Evolutionary conservation across 2,888 invertebrate genomes (phyloP).

Genomic region (Phyllotreta striolata): DNA sequence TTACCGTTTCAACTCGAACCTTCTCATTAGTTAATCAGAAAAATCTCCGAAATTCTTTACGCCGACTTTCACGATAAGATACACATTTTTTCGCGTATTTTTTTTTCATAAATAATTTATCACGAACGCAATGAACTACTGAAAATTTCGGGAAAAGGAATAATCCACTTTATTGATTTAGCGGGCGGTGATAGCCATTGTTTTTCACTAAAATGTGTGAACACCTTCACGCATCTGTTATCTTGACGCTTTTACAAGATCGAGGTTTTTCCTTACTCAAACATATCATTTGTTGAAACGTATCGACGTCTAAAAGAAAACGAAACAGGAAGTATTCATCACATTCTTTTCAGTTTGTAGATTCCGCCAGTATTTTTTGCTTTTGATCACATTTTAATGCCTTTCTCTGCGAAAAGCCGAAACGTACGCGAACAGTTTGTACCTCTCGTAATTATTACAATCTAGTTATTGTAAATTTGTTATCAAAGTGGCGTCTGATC

Average conservation of each 20-base stretch:
- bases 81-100: too few species aligned
- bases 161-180: background rate
- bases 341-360: slow-evolving; percentile 5
- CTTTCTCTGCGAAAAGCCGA: too few species aligned
- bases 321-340: slow-evolving; percentile 6
- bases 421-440: too few species aligned
- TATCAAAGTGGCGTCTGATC: too few species aligned
- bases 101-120: too few species aligned
- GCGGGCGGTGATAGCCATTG: background rate
- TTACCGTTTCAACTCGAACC: slow-evolving; percentile 17
- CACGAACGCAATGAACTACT: too few species aligned
- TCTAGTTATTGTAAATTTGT: too few species aligned
- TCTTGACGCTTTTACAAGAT: background rate
- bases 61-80: too few species aligned
- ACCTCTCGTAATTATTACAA: too few species aligned
- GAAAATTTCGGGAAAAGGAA: too few species aligned
- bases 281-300: slow-evolving; percentile 3
- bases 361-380: slow-evolving; percentile 1
- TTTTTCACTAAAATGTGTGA: slow-evolving; percentile 5
- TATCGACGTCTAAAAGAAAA: slow-evolving; percentile 7
- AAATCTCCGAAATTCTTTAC: slow-evolving; percentile 10
- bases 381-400: slow-evolving; percentile 1
- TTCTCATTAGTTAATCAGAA: slow-evolving; percentile 4
- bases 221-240: slow-evolving; percentile 9
- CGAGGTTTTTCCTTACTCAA: background rate